These are phyloP conservation scores for Actinopyga echinites DNA, from an alignment of 53 echinoderm and acorn worm genomes.

Conservation along the genomic window DNA sequence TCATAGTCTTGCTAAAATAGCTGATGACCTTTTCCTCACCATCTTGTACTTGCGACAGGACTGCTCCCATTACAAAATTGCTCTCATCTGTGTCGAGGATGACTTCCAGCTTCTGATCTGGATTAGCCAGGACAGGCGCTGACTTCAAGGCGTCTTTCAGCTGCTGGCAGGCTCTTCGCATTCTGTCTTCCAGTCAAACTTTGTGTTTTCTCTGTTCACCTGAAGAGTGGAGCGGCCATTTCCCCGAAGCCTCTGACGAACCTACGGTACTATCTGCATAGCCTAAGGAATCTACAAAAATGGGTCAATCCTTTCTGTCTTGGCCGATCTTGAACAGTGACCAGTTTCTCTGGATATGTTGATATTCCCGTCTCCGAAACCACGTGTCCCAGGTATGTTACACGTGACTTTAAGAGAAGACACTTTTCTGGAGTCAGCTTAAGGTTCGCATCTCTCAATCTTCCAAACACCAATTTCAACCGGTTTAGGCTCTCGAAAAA, in stretches of 20 bases:
- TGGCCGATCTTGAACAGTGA: constrained; percentile 52
- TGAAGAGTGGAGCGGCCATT: constrained; percentile 55
- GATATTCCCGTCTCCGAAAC: constrained; percentile 58
- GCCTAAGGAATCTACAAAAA: constrained; percentile 55
- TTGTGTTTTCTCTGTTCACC: constrained; percentile 30
- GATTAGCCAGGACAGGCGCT: constrained; percentile 52
- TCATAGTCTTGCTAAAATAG: constrained; percentile 44
- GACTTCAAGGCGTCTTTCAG: constrained; percentile 53
- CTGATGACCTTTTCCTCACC: constrained; percentile 54
- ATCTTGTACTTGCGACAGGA: constrained; percentile 52
- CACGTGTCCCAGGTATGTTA: constrained; percentile 60
- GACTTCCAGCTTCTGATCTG: constrained; percentile 12
- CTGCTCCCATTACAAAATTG: constrained; percentile 51
- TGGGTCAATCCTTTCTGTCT: constrained; percentile 48
- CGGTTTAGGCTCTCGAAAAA: constrained; percentile 30
- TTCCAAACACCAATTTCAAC: constrained; percentile 33
- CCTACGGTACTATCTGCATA: constrained; percentile 58
- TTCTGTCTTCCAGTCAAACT: constrained; percentile 50
- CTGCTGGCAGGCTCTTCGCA: constrained; percentile 47
- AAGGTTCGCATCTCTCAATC: neutral
- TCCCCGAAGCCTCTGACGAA: constrained; percentile 46
- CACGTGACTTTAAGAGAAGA: constrained; percentile 32
- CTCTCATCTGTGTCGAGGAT: constrained; percentile 61
- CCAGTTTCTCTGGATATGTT: constrained; percentile 57
- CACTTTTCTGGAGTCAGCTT: constrained; percentile 60